Conservation (phyloP, 1,140 invertebrate species). For the Drosophila auraria region DNA sequence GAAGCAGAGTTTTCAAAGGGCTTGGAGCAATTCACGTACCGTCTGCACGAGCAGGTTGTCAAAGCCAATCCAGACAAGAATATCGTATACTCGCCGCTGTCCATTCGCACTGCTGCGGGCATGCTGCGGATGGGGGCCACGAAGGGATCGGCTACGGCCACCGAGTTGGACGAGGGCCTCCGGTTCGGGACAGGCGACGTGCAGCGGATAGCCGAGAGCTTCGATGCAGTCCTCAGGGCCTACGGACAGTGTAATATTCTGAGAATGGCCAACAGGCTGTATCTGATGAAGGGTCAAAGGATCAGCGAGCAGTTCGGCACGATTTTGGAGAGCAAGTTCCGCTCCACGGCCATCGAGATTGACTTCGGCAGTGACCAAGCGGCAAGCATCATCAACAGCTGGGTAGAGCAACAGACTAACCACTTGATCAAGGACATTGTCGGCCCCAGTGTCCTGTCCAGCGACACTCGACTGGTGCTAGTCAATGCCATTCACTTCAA, state of each 20-base stretch:
- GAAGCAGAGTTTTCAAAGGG: conserved; percentile 24
- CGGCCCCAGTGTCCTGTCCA: conserved; percentile 85
- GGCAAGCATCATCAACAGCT: conserved; percentile 88
- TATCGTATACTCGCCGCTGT: conserved; percentile 85
- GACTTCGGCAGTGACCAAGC: conserved; percentile 85
- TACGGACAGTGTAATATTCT: conserved; percentile 80
- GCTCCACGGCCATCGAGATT: conserved; percentile 86
- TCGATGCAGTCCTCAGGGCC: conserved; percentile 57
- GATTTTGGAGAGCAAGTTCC: conserved; percentile 78
- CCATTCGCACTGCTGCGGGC: conserved; percentile 79
- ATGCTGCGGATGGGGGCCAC: conserved; percentile 86
- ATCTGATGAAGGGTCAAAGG: conserved; percentile 85
- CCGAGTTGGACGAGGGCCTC: conserved; percentile 85
- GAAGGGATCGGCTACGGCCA: conserved; percentile 85
- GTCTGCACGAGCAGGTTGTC: conserved; percentile 36
- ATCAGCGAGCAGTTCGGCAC: conserved; percentile 84
- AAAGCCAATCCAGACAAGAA: conserved; percentile 54
- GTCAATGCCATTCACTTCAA: conserved; percentile 95
- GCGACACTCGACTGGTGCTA: conserved; percentile 88
- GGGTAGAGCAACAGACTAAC: conserved; percentile 90
- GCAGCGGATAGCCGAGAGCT: conserved; percentile 41
- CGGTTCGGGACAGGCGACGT: conserved; percentile 48
- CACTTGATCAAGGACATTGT: conserved; percentile 90
- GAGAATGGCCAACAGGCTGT: conserved; percentile 89
- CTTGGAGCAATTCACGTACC: conserved; percentile 45